These are phyloP conservation scores for Reticulitermes lucifugus DNA, from an alignment of 2,888 invertebrate genomes.

Conservation along the genomic window DNA sequence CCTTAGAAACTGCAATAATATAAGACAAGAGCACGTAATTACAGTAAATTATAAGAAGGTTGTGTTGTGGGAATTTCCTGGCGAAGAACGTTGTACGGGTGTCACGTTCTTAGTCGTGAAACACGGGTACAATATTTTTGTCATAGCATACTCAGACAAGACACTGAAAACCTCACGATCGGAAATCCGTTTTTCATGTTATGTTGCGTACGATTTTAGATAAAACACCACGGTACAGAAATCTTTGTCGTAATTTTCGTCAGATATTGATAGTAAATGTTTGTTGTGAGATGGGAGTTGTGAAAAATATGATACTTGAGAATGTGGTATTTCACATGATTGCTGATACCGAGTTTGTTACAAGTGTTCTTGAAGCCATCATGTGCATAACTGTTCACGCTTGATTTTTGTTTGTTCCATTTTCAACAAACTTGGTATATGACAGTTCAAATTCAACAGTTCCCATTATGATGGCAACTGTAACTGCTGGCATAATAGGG, in stretches of 20 bases:
- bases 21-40: background rate
- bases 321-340: background rate
- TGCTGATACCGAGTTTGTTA: background rate
- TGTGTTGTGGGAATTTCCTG: background rate
- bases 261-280: background rate
- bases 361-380: background rate
- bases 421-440: background rate
- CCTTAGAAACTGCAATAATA: background rate
- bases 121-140: background rate
- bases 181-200: background rate
- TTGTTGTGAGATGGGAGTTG: background rate
- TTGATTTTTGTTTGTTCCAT: no score
- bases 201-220: background rate
- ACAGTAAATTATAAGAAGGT: background rate
- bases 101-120: background rate
- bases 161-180: background rate
- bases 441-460: background rate
- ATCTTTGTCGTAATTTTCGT: background rate
- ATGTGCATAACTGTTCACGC: background rate
- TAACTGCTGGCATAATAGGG: background rate
- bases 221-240: background rate
- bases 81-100: background rate
- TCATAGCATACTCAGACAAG: constrained; percentile 3
- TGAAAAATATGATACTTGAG: background rate
- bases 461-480: background rate